Percentiles rank a stretch among this genome's conserved stretches.
Evolutionary conservation across 92 coral and sea anemone genomes (phyloP).

Genomic region (Epizoanthus fatuus): DNA sequence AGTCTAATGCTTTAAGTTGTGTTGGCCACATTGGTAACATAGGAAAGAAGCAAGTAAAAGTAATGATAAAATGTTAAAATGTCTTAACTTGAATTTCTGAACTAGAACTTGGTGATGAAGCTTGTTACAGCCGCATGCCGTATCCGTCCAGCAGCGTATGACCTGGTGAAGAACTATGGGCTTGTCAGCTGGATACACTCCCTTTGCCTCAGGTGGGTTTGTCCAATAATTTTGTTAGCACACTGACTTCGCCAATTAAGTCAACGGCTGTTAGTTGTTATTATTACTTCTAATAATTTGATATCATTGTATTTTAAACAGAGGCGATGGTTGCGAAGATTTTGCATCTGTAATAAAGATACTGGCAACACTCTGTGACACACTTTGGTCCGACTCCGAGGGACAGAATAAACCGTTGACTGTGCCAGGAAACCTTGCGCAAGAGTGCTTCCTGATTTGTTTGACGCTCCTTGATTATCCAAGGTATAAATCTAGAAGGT

Average conservation of each 20-base stretch:
- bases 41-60: not conserved
- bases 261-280: not conserved
- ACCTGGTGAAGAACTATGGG: conserved; percentile 86
- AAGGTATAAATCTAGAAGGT: conserved; percentile 48
- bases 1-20: too few species aligned
- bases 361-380: conserved; percentile 36
- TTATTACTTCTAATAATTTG: not conserved
- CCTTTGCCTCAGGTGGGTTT: conserved; percentile 50
- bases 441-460: conserved; percentile 75
- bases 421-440: conserved; percentile 77
- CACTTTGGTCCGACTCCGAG: conserved; percentile 18
- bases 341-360: conserved; percentile 12
- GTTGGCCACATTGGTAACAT: not conserved
- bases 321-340: conserved; percentile 27
- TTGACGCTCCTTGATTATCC: conserved; percentile 68
- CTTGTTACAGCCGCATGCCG: conserved; percentile 68
- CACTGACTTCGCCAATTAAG: too few species aligned
- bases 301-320: not conserved
- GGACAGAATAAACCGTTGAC: conserved; percentile 24
- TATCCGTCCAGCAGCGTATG: conserved; percentile 88
- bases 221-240: not conserved
- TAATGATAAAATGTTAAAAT: not conserved
- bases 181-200: conserved; percentile 91
- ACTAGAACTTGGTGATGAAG: conserved; percentile 76
- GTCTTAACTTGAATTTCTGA: not conserved